Evolutionary conservation across 2,113 vertebrate genomes (phyloP).

Genomic region (Cyanistes caeruleus): DNA sequence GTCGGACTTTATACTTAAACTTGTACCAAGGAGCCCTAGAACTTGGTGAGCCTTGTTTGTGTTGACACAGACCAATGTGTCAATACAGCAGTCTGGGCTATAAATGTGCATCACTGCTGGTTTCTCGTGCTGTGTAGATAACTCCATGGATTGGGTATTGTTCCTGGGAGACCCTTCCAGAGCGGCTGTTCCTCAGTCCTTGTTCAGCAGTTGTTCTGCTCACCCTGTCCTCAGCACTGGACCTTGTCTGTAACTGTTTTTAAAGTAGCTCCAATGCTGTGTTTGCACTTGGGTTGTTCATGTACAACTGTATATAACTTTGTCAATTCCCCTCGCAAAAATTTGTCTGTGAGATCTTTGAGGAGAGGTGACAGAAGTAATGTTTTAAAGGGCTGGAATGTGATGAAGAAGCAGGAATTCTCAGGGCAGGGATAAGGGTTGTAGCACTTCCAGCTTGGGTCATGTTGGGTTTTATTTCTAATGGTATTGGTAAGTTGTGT

Average conservation of each 20-base stretch:
- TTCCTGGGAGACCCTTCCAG: neutral
- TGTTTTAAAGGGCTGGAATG: neutral
- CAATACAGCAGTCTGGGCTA: neutral
- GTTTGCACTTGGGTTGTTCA: neutral
- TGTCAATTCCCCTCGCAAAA: neutral
- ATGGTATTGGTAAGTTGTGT: neutral
- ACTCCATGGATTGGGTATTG: neutral
- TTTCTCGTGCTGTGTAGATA: neutral
- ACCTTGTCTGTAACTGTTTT: neutral
- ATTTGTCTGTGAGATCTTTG: neutral
- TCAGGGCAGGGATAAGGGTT: neutral
- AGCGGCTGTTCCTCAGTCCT: neutral
- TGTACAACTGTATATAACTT: neutral
- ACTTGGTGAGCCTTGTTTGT: neutral
- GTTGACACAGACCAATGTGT: neutral
- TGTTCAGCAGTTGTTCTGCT: neutral
- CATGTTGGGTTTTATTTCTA: neutral
- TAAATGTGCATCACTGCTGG: neutral
- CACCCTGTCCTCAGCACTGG: neutral
- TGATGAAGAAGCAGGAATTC: neutral
- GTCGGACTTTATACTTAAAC: constrained; percentile 42
- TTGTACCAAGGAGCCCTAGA: neutral
- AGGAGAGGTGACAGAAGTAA: neutral
- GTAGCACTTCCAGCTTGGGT: neutral
- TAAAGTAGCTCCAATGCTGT: neutral